Conservation (phyloP, 2,113 vertebrate species). For the Uria aalge region DNA sequence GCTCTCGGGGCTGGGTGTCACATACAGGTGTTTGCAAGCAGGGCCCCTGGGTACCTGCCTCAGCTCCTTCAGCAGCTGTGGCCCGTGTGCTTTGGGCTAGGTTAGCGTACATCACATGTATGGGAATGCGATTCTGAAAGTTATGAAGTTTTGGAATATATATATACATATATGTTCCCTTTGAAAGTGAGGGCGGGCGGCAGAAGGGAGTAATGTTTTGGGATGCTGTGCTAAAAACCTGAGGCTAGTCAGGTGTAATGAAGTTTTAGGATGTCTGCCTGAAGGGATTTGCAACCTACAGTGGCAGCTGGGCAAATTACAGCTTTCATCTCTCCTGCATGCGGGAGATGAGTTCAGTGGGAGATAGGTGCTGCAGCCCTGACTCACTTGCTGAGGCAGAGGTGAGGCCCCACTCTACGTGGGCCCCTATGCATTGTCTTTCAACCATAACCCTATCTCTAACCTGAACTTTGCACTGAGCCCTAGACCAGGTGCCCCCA, state of each 20-base stretch:
- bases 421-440: neutral
- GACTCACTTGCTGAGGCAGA: neutral
- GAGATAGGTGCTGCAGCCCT: neutral
- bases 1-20: neutral
- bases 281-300: neutral
- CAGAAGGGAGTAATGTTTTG: neutral
- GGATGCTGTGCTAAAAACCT: neutral
- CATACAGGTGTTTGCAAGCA: neutral
- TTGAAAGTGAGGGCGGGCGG: neutral
- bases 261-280: neutral
- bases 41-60: neutral
- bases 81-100: neutral
- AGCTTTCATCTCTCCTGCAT: neutral
- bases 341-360: neutral
- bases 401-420: neutral
- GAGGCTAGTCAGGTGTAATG: neutral
- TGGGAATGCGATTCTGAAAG: neutral
- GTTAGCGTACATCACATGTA: neutral
- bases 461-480: neutral
- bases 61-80: neutral
- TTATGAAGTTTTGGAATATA: neutral
- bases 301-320: neutral
- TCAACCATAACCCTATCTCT: neutral
- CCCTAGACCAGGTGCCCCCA: neutral
- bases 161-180: neutral